These are phyloP conservation scores for Ferrisia virgata DNA, from an alignment of 2,888 invertebrate species.

Conservation along the genomic window DNA sequence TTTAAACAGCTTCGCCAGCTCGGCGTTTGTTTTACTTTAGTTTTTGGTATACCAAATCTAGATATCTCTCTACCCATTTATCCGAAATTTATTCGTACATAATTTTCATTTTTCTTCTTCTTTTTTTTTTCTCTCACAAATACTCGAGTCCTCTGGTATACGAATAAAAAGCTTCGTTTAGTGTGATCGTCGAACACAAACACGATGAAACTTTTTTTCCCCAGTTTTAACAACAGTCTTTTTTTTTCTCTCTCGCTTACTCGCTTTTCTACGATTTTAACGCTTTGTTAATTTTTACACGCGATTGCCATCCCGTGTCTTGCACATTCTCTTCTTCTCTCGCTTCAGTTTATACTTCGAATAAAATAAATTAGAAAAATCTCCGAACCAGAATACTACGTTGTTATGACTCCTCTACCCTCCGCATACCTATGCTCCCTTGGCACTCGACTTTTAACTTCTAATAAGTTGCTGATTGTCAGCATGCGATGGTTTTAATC, in stretches of 20 bases:
- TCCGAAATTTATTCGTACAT: background rate
- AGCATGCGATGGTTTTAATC: background rate
- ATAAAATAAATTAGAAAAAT: constrained; percentile 1
- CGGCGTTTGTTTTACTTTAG: background rate
- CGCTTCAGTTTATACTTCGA: background rate
- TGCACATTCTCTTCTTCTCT: background rate
- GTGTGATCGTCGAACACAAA: background rate
- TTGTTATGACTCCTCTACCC: background rate
- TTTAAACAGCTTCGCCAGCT: background rate
- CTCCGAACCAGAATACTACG: background rate
- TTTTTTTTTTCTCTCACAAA: too few relatives aligned
- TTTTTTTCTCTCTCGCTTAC: background rate
- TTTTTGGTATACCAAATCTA: background rate
- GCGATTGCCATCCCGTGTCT: background rate
- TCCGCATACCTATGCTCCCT: background rate
- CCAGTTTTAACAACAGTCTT: background rate
- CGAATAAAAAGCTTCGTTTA: background rate
- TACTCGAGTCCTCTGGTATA: background rate
- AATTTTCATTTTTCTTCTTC: too few relatives aligned
- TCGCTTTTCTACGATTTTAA: background rate
- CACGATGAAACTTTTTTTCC: background rate
- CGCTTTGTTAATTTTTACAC: constrained; percentile 15
- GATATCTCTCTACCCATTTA: too few relatives aligned
- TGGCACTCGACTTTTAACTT: background rate
- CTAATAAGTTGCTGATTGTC: background rate